Evolutionary conservation across 2,113 vertebrate genomes (phyloP).

Genomic region (Apodemus sylvaticus): DNA sequence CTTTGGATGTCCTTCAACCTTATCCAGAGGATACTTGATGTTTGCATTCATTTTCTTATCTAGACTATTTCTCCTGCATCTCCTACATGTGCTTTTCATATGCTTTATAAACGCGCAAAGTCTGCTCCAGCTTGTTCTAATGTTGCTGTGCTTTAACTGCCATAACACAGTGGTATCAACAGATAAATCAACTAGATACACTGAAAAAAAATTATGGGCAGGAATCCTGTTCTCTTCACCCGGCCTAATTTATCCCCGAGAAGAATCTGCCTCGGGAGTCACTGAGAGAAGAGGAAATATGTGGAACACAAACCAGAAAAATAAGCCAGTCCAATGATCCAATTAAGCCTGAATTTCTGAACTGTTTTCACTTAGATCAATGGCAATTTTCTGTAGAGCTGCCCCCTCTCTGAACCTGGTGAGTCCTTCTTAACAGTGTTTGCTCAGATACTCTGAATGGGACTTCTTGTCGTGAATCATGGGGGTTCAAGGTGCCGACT

Average conservation of each 20-base stretch:
- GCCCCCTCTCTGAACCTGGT: constrained; percentile 60
- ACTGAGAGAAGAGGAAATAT: constrained; percentile 45
- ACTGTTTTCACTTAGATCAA: constrained; percentile 74
- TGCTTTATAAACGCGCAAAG: constrained; percentile 74
- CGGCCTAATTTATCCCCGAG: constrained; percentile 66
- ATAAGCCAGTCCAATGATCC: constrained; percentile 43
- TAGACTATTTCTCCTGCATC: constrained; percentile 59
- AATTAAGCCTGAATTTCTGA: constrained; percentile 61
- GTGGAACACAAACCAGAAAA: constrained; percentile 54
- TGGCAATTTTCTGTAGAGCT: constrained; percentile 63
- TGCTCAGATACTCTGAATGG: constrained; percentile 34
- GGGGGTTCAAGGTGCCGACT: constrained; percentile 44
- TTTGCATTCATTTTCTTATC: constrained; percentile 71
- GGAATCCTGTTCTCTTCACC: constrained; percentile 77
- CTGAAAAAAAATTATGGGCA: constrained; percentile 75
- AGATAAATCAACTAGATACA: constrained; percentile 81
- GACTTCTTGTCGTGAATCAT: constrained; percentile 66
- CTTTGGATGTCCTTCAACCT: background rate
- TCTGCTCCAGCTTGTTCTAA: constrained; percentile 81
- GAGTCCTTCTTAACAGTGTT: background rate
- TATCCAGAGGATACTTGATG: constrained; percentile 52
- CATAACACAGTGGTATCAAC: constrained; percentile 80
- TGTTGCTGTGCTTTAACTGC: constrained; percentile 79
- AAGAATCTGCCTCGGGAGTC: constrained; percentile 71
- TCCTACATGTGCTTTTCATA: constrained; percentile 80